Percentiles rank a stretch among this genome's conserved stretches.
Evolutionary conservation across 2,888 invertebrate species (phyloP).

Genomic region (Rhaphigaster nebulosa): DNA sequence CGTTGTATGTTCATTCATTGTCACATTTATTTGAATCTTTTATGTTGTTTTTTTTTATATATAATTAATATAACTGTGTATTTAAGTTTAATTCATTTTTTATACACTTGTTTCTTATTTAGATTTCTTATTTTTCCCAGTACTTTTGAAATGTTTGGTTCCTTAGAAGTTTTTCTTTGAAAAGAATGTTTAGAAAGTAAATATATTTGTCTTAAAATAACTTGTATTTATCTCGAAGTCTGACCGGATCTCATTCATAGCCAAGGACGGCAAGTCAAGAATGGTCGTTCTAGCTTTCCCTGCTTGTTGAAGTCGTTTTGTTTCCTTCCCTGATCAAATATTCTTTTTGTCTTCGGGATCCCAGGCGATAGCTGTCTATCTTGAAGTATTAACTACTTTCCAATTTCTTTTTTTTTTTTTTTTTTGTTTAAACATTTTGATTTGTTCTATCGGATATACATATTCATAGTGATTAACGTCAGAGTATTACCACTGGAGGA

Average conservation of each 20-base stretch:
- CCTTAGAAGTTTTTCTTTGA: not conserved
- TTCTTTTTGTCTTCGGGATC: not conserved
- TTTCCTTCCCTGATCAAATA: not conserved
- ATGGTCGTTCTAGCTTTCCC: conserved; percentile 20
- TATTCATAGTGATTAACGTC: not conserved
- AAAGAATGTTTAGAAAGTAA: not conserved
- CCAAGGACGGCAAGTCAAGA: conserved; percentile 11
- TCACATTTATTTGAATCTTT: too few relatives aligned
- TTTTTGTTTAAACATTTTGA: not conserved
- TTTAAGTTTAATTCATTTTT: too few relatives aligned
- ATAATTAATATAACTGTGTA: too few relatives aligned
- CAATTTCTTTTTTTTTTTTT: not conserved
- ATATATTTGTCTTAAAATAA: not conserved
- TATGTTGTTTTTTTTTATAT: too few relatives aligned
- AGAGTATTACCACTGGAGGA: too few relatives aligned
- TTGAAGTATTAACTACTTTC: not conserved
- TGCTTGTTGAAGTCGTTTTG: not conserved
- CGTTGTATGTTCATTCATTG: too few relatives aligned
- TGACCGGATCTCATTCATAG: conserved; percentile 2
- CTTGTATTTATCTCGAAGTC: not conserved
- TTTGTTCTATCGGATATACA: not conserved
- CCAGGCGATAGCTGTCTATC: not conserved
- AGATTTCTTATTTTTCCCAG: not conserved
- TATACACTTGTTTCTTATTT: too few relatives aligned
- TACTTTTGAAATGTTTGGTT: not conserved